Evolutionary conservation across 1,140 invertebrate species (phyloP).

Genomic region (Coelopa frigida): DNA sequence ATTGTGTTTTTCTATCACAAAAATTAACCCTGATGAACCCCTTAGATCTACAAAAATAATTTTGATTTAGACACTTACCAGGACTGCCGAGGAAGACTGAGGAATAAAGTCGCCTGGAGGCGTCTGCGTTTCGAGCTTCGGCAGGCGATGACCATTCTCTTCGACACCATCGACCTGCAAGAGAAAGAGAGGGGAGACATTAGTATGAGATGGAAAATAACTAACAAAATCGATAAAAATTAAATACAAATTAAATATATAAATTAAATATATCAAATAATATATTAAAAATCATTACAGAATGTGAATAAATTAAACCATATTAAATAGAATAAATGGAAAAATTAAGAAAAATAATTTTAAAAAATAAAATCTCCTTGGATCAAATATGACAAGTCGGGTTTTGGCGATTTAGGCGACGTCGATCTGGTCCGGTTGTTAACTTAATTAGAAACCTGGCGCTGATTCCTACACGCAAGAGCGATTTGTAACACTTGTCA

Average conservation of each 20-base stretch:
- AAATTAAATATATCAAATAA: not conserved
- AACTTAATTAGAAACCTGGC: too few relatives aligned
- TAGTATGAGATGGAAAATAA: too few relatives aligned
- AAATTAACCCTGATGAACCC: not conserved
- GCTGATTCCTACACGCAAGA: too few relatives aligned
- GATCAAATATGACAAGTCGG: too few relatives aligned
- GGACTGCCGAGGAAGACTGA: slow-evolving; percentile 85
- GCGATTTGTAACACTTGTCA: slow-evolving; percentile 39
- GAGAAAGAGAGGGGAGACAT: slow-evolving; percentile 27
- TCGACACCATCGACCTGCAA: slow-evolving; percentile 83
- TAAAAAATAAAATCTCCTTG: not conserved
- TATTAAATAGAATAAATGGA: slow-evolving; percentile 10
- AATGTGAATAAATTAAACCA: slow-evolving; percentile 7
- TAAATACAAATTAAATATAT: not conserved
- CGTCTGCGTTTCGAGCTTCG: slow-evolving; percentile 66
- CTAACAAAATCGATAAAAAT: too few relatives aligned
- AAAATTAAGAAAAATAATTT: slow-evolving; percentile 6
- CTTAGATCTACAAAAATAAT: not conserved
- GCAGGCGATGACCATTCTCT: slow-evolving; percentile 81
- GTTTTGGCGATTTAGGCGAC: too few relatives aligned
- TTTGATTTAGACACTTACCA: slow-evolving; percentile 55
- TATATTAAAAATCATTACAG: not conserved
- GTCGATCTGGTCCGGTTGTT: too few relatives aligned
- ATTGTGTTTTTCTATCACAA: not conserved
- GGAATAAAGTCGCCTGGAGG: slow-evolving; percentile 76